Base-by-base conservation (phyloP, 1,140 invertebrate species). In the Listronotus bonariensis region DNA sequence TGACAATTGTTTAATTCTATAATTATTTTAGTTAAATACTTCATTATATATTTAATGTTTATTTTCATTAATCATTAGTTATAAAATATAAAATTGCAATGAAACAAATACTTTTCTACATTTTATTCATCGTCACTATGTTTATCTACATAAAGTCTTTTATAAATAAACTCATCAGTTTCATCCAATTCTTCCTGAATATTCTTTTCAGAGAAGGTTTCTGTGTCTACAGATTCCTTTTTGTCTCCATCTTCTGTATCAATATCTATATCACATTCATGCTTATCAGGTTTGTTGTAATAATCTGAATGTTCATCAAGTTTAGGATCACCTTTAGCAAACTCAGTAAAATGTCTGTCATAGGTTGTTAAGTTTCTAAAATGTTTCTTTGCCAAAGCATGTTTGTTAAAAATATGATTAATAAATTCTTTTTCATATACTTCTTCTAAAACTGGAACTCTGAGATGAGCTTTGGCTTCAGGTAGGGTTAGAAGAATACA, bases 401-500 rank as follows among this genome's bases (percentile, higher is more conserved):
- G 77, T 61, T 77, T 76, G 46, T 77, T 76, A 42, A 70, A 72
- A 9, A 78, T 68, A 32, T 76, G 68, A 48, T 67, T 65, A 9
- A 75, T 76, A 32, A 85, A 77, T 53, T 83, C 80, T 32, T 81
- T 77, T 64, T 85, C 85, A 67, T 86, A 86, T 0, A 84, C 80
- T 9, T 78, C 69, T 55, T 83, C 80, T 14, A 84, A 78, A 11
- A 77, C 67, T 26, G 80, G 74, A 8, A 86, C 71, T 64, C 79
- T 82, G 40, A 84, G 69, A 69, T 90, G 88, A 5, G 80, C 77
- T 59, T 86, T 83, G 43, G 84, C 83, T 77, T 90, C 88, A 46
- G 86, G 82, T 1, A 83, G 74, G 0, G 87, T 89, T 1, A 90
- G 75, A 15, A 89, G 73, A 54, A 90, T 83, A 68, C 87, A 89